Evolutionary conservation across 2,797 vertebrate species (phyloP).

Genomic region (Trichosurus vulpecula): DNA sequence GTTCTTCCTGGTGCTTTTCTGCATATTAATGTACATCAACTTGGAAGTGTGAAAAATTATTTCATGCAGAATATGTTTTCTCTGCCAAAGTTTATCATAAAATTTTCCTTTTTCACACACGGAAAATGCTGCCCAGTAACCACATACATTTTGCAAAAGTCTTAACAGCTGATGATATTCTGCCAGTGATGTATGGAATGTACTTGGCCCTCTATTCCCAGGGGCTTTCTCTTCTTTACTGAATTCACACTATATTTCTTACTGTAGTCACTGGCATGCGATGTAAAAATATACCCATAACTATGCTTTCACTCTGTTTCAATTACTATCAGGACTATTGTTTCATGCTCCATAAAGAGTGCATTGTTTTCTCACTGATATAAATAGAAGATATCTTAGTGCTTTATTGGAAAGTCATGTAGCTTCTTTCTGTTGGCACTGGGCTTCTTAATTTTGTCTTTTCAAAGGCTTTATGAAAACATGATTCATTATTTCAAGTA

Average conservation of each 20-base stretch:
- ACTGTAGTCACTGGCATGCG: not conserved
- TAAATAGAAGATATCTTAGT: not conserved
- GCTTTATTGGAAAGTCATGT: not conserved
- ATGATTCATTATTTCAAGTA: not conserved
- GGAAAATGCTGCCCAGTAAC: slow-evolving; percentile 51
- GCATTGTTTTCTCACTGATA: not conserved
- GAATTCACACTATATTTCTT: not conserved
- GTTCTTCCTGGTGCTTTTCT: slow-evolving; percentile 52
- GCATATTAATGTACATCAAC: slow-evolving; percentile 63
- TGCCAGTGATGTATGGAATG: slow-evolving; percentile 34
- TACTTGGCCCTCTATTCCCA: slow-evolving; percentile 10
- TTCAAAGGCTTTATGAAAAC: not conserved
- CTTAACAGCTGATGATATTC: not conserved
- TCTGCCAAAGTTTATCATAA: slow-evolving; percentile 54
- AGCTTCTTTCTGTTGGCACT: not conserved
- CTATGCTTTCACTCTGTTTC: not conserved
- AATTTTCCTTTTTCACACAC: slow-evolving; percentile 44
- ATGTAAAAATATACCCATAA: not conserved
- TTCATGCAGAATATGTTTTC: slow-evolving; percentile 49
- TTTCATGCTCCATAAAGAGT: not conserved
- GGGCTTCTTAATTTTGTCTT: not conserved
- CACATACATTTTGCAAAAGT: slow-evolving; percentile 29
- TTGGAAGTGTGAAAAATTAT: slow-evolving; percentile 67
- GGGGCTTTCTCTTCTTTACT: not conserved
- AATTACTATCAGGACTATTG: not conserved